Conservation (phyloP, 2,797 vertebrate species). For the Pipistrellus kuhlii region DNA sequence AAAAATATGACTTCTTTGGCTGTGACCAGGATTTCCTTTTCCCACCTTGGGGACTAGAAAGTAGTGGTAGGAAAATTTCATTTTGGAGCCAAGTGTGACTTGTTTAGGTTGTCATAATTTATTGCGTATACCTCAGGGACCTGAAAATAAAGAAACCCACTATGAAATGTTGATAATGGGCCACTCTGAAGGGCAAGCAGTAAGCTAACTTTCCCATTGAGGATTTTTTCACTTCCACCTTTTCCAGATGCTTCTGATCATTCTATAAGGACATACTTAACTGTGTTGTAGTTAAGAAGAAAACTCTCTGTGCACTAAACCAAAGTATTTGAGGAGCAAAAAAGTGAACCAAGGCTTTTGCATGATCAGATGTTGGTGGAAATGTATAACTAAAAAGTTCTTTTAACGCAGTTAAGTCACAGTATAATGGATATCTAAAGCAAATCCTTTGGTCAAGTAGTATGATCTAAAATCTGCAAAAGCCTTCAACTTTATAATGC, state of each 20-base stretch:
- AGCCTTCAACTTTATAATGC: conserved; percentile 51
- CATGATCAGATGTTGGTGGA: conserved; percentile 63
- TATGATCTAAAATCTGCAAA: conserved; percentile 17
- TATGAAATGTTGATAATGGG: conserved; percentile 86
- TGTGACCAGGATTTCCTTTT: conserved; percentile 91
- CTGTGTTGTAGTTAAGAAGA: conserved; percentile 74
- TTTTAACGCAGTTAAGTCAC: conserved; percentile 61
- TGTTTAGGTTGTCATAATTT: conserved; percentile 89
- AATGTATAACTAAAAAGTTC: conserved; percentile 61
- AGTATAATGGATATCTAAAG: conserved; percentile 54
- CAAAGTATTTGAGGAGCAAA: conserved; percentile 42
- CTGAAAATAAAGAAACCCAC: conserved; percentile 85
- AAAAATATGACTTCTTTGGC: conserved; percentile 89
- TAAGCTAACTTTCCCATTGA: conserved; percentile 84
- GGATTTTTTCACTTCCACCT: conserved; percentile 84
- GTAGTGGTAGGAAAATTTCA: conserved; percentile 90
- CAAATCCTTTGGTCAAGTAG: conserved; percentile 62
- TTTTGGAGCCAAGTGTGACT: conserved; percentile 89
- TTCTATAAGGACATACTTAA: conserved; percentile 78
- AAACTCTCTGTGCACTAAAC: conserved; percentile 67
- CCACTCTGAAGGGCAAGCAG: conserved; percentile 84
- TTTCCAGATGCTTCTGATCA: conserved; percentile 86
- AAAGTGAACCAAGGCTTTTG: conserved; percentile 61
- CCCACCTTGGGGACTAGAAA: conserved; percentile 89
- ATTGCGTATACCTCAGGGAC: conserved; percentile 86